Percentiles rank a stretch among this genome's conserved stretches.
Evolutionary conservation across 2,797 vertebrate species (phyloP).

Genomic region (Epinephelus malabaricus): DNA sequence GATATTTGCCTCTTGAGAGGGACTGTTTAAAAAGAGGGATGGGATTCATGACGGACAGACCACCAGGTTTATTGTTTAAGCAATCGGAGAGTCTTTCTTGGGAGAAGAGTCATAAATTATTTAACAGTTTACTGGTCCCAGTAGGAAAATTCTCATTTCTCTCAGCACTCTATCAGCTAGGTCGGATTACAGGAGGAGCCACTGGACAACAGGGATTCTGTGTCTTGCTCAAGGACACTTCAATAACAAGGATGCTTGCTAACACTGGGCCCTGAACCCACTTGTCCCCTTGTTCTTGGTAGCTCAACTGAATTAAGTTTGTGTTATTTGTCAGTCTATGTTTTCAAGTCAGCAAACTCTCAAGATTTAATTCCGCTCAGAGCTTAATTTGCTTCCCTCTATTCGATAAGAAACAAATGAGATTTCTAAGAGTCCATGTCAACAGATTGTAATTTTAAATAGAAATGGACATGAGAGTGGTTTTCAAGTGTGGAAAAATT

Average conservation of each 20-base stretch:
- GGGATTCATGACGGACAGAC: constrained; percentile 12
- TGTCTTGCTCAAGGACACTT: constrained; percentile 26
- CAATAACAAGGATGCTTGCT: background rate
- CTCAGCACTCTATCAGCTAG: background rate
- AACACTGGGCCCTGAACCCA: constrained; percentile 9
- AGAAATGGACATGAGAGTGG: background rate
- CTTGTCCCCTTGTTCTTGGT: background rate
- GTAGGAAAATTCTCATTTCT: background rate
- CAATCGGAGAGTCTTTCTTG: background rate
- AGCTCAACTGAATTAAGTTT: background rate
- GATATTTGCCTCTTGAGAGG: background rate
- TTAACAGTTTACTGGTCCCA: constrained; percentile 10
- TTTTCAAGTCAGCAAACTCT: constrained; percentile 10
- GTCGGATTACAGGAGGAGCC: constrained; percentile 9
- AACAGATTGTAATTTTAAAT: constrained; percentile 15
- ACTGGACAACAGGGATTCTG: background rate
- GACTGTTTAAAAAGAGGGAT: constrained; percentile 2
- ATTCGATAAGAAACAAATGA: constrained; percentile 15
- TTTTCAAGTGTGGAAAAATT: constrained; percentile 7
- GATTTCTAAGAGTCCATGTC: background rate
- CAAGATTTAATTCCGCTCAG: constrained; percentile 14
- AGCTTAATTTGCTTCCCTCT: constrained; percentile 6
- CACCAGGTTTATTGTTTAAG: constrained; percentile 3
- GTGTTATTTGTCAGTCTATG: background rate
- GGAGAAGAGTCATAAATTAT: constrained; percentile 44